Evolutionary conservation across 1,140 invertebrate genomes (phyloP).

Genomic region (Pseudoatta argentina): DNA sequence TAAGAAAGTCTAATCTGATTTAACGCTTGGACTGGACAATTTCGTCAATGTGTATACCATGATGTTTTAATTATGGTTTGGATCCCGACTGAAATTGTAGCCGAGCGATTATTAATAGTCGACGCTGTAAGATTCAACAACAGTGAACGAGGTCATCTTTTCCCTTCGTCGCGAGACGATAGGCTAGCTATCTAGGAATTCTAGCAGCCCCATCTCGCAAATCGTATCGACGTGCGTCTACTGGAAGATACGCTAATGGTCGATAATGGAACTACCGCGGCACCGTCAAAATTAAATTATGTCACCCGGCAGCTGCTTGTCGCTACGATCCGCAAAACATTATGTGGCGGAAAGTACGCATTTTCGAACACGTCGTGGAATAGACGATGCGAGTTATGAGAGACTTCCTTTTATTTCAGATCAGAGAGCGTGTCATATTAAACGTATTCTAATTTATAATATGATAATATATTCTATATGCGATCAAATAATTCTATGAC

Average conservation of each 20-base stretch:
- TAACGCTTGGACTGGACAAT: neutral
- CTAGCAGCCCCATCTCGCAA: conserved; percentile 33
- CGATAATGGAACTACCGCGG: conserved; percentile 79
- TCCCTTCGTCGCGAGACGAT: neutral
- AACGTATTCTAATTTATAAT: neutral
- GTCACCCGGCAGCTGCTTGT: conserved; percentile 38
- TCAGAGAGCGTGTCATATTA: neutral
- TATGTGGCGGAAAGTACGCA: conserved; percentile 11
- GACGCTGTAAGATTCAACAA: conserved; percentile 51
- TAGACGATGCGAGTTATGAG: neutral
- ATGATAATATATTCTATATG: neutral
- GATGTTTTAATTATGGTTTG: neutral
- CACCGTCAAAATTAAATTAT: conserved; percentile 76
- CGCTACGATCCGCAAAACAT: conserved; percentile 64
- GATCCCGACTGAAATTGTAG: conserved; percentile 4
- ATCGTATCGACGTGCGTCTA: conserved; percentile 37
- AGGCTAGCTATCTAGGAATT: conserved; percentile 9
- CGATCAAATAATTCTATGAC: neutral
- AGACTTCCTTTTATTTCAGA: neutral
- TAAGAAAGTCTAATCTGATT: neutral
- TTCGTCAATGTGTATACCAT: neutral
- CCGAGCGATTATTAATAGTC: conserved; percentile 33
- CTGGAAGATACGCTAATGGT: conserved; percentile 74
- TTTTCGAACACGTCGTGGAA: neutral
- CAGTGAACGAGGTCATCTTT: conserved; percentile 30